phyloP scores from a whole-genome alignment of 2,888 invertebrate genomes.

The Clepsis dumicolana region DNA sequence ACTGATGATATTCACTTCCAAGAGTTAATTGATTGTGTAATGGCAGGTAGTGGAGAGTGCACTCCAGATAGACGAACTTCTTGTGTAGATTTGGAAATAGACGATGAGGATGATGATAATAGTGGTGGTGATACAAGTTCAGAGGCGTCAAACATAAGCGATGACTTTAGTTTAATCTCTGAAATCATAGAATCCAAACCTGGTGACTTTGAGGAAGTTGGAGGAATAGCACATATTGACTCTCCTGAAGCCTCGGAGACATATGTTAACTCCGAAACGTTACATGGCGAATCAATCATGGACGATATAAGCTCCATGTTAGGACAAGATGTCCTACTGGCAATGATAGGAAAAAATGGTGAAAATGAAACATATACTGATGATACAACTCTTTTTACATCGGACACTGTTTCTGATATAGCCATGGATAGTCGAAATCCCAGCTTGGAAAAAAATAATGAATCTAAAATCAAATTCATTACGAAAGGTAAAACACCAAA shows the following conservation, averaged over 20 bases:
- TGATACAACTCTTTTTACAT: constrained; percentile 89
- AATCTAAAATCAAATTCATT: constrained; percentile 86
- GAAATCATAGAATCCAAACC: constrained; percentile 88
- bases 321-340: constrained; percentile 89
- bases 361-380: constrained; percentile 90
- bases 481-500: constrained; percentile 79
- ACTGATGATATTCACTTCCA: constrained; percentile 78
- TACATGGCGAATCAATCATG: constrained; percentile 92
- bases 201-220: constrained; percentile 74
- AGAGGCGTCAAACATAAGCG: constrained; percentile 89
- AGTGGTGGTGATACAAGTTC: constrained; percentile 77
- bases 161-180: constrained; percentile 90
- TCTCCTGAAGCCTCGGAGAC: constrained; percentile 93
- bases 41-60: constrained; percentile 73
- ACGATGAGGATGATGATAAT: constrained; percentile 56
- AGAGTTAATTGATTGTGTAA: constrained; percentile 66
- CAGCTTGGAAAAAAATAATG: constrained; percentile 85
- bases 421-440: constrained; percentile 83
- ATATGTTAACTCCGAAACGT: constrained; percentile 88
- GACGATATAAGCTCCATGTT: constrained; percentile 92
- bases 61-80: constrained; percentile 77
- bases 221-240: constrained; percentile 92
- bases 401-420: constrained; percentile 83
- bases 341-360: constrained; percentile 88
- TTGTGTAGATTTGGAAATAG: constrained; percentile 77